A percentile compares a stretch with the other conserved stretches of the same genome.
These are phyloP conservation scores for Epirrita christyi DNA, from an alignment of 2,888 invertebrate genomes.

Conservation along the genomic window DNA sequence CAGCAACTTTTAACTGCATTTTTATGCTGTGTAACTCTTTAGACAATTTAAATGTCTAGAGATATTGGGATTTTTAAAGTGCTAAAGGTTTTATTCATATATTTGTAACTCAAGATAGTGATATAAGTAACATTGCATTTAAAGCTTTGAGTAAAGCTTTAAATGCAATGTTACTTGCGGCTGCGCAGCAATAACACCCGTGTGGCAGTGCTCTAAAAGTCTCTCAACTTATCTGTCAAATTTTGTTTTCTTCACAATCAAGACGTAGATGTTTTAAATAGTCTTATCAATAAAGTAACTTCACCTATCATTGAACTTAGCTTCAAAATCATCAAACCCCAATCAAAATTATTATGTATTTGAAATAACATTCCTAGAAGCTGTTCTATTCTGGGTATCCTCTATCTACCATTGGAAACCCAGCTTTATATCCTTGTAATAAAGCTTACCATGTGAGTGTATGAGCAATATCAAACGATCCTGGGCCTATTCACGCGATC, in stretches of 20 bases:
- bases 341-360: constrained; percentile 18
- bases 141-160: too few relatives aligned
- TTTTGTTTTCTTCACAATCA: background rate
- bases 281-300: constrained; percentile 1
- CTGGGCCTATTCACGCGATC: constrained; percentile 35
- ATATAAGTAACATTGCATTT: too few relatives aligned
- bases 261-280: background rate
- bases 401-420: constrained; percentile 22
- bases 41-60: too few relatives aligned
- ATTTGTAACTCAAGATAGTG: too few relatives aligned
- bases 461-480: constrained; percentile 17
- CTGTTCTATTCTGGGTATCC: constrained; percentile 13
- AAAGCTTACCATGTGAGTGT: constrained; percentile 19
- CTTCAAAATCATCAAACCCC: constrained; percentile 10
- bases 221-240: too few relatives aligned
- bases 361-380: constrained; percentile 38
- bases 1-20: too few relatives aligned
- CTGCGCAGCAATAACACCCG: too few relatives aligned
- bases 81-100: too few relatives aligned
- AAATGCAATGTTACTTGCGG: too few relatives aligned
- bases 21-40: too few relatives aligned
- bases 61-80: too few relatives aligned
- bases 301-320: constrained; percentile 3
- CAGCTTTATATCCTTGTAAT: constrained; percentile 27
- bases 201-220: too few relatives aligned